phyloP scores from a whole-genome alignment of 2,888 invertebrate species.

The Ormia ochracea region DNA sequence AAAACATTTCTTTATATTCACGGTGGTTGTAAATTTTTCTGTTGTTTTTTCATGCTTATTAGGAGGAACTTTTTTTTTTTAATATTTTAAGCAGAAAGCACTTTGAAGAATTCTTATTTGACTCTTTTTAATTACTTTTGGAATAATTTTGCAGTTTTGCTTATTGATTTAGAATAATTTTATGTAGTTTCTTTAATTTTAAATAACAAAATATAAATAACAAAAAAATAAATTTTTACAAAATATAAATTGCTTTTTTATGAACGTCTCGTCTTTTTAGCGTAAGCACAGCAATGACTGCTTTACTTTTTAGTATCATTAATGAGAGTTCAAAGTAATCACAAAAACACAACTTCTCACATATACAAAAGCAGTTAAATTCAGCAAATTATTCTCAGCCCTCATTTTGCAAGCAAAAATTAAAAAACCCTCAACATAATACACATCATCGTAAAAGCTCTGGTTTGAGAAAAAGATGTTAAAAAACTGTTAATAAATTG shows the following conservation, averaged over 20 bases:
- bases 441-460: neutral
- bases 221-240: conserved; percentile 55
- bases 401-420: neutral
- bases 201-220: conserved; percentile 41
- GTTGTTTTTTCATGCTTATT: conserved; percentile 41
- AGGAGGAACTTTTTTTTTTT: conserved; percentile 69
- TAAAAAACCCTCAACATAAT: neutral
- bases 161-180: conserved; percentile 15
- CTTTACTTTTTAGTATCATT: conserved; percentile 35
- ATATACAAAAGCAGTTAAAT: conserved; percentile 43
- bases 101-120: conserved; percentile 22
- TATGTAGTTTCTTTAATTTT: neutral
- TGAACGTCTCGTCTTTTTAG: conserved; percentile 52
- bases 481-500: neutral
- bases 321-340: conserved; percentile 28
- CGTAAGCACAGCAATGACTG: conserved; percentile 53
- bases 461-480: neutral
- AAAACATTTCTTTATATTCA: conserved; percentile 1
- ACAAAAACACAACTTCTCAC: neutral
- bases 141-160: neutral
- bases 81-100: conserved; percentile 28
- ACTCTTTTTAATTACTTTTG: conserved; percentile 22
- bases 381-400: conserved; percentile 39
- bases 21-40: conserved; percentile 51
- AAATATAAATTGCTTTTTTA: conserved; percentile 47